Evolutionary conservation across 2,113 vertebrate species (phyloP), one percentile per base, ranked within the genome.

Genomic region (Phaethornis superciliosus): DNA sequence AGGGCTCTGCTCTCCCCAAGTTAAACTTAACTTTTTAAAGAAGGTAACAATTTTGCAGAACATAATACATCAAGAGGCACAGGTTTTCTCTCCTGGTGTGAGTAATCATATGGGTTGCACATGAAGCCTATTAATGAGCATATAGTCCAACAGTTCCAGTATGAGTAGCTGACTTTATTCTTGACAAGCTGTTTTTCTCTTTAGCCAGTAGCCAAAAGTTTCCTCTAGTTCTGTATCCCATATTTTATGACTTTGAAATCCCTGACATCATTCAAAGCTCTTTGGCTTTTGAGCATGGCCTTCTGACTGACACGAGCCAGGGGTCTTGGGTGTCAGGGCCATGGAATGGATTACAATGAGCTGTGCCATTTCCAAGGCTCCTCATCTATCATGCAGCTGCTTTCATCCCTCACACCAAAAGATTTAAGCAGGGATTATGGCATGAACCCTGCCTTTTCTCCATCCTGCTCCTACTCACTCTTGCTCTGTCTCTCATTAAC

Each of bases 131-230:
- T 90, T 30, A 86, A 55, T 2, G 82, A 83, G 88, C 40, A 78
- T 33, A 5, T 22, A 42, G 77, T 83, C 70, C 83, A 69, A 56
- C 81, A 79, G 60, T 13, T 59, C 85, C 51, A 76, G 51, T 7
- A 23, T 64, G 91, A 55, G 86, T 1, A 49, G 37, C 84, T 68
- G 89, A 4, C 27, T 19, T 70, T 65, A 4, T 32, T 88, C 56
- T 88, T 93, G 83, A 92, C 85, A 70, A 65, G 89, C 35, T 16
- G 64, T 59, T 96, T 95, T 94, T 32, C 40, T 95, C 90, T 80
- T n/a, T 4, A 77, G 79, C 78, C 77, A 94, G 88, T 65, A 88
- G 85, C 78, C 82, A 58, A 60, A 87, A 70, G 75, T 70, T 88
- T 37, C 51, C 6, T 28, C 17, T 82, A 52, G 32, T 62, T 94